Conservation (phyloP, 2,888 invertebrate species). For the Cerceris rybyensis region DNA sequence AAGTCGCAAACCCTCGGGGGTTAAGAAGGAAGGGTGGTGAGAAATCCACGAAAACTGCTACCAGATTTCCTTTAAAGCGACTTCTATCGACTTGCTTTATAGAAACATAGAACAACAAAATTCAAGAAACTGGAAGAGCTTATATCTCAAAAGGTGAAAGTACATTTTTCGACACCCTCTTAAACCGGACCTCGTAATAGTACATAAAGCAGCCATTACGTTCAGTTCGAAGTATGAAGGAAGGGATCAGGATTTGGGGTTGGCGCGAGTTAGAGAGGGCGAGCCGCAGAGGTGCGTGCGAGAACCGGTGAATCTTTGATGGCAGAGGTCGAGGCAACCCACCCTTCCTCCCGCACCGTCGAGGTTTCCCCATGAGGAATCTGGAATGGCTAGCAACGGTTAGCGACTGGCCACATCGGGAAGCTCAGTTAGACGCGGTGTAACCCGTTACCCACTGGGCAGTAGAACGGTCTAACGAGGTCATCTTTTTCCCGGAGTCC, state of each 20-base stretch:
- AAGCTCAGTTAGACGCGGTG: slow-evolving; percentile 25
- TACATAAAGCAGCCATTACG: slow-evolving; percentile 38
- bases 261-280: slow-evolving; percentile 67
- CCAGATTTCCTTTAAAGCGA: no score
- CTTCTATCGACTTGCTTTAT: no score
- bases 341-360: slow-evolving; percentile 54
- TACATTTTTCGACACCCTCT: no score
- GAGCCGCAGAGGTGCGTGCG: slow-evolving; percentile 75
- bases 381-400: slow-evolving; percentile 51
- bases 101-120: no score
- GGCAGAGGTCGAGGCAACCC: slow-evolving; percentile 68
- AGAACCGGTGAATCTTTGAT: slow-evolving; percentile 79
- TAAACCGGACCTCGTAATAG: slow-evolving; percentile 42
- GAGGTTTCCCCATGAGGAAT: slow-evolving; percentile 64
- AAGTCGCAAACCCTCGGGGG: no score
- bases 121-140: no score
- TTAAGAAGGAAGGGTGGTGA: no score
- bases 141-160: no score
- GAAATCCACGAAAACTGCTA: no score
- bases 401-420: slow-evolving; percentile 45
- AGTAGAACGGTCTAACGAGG: slow-evolving; percentile 45
- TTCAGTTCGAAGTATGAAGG: slow-evolving; percentile 43
- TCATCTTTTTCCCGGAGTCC: slow-evolving; percentile 52
- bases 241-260: slow-evolving; percentile 68
- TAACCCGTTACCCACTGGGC: slow-evolving; percentile 35